Base-by-base conservation (phyloP, 2,113 vertebrate species). In the Heliornis fulica region DNA sequence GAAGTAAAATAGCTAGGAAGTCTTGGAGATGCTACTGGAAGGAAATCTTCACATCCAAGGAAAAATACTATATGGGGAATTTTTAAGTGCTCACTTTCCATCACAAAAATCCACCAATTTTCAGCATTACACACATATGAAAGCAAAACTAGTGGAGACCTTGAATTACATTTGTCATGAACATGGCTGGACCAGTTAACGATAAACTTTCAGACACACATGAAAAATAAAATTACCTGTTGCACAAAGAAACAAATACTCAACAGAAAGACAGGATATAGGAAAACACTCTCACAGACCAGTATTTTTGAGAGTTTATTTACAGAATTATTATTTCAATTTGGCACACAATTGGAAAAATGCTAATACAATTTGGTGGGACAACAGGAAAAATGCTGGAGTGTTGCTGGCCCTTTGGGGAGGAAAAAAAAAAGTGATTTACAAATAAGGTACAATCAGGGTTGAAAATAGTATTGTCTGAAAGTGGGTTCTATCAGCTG, bases 271-370 rank as follows among this genome's bases (percentile, higher is more conserved):
- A 64, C 9, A 87, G 84, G 34, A 53, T 11, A 63, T 0, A 91
- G 54, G 43, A 85, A 65, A 87, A 65, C 31, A 86, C 3, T 26
- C 11, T 61, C 70, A 59, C 25, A 83, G 45, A 79, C 4, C 38
- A 74, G 36, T 77, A 74, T 66, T 93, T 95, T 93, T 59, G 83
- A 59, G 48, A 87, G 21, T 97, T 96, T 96, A 97, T 96, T 96
- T 93, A 88, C 63, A 76, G 59, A 93, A 95, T 40, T 71, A 10
- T 69, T 68, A 59, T 61, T 87, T 91, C 38, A 57, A 65, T 90
- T 96, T 96, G 93, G 93, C 93, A 97, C 93, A 94, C 70, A 80
- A 20, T 5, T 65, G 46, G 84, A 82, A 95, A n/a, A 93, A 94
- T 7, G 38, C 32, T 53, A 85, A 87, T 76, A 95, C 64, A 89